Evolutionary conservation across 2,113 vertebrate species (phyloP).

Genomic region (Hydropotes inermis): DNA sequence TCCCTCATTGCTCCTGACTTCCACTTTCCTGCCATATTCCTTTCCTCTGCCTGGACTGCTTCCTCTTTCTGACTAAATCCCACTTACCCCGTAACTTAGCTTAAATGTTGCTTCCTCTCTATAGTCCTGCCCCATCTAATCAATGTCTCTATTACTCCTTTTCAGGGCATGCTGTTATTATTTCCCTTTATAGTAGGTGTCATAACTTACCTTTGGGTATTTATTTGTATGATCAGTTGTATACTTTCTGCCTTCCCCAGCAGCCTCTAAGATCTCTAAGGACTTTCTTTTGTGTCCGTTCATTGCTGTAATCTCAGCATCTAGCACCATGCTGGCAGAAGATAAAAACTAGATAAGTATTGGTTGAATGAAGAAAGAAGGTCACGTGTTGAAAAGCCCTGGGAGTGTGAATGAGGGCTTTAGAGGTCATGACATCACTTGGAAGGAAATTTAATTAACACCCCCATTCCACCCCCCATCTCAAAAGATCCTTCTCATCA

Average conservation of each 20-base stretch:
- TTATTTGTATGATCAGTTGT: background rate
- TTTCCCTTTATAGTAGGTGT: background rate
- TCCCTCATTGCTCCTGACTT: background rate
- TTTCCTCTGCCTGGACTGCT: background rate
- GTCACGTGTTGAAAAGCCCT: background rate
- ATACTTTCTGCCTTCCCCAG: background rate
- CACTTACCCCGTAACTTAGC: background rate
- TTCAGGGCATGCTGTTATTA: background rate
- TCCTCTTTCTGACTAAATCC: background rate
- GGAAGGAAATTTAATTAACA: background rate
- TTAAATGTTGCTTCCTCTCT: background rate
- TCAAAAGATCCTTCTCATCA: background rate
- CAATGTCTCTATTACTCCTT: background rate
- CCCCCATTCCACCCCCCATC: accelerated
- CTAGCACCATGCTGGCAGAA: background rate
- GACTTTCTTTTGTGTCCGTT: background rate
- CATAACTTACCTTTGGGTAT: background rate
- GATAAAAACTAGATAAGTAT: background rate
- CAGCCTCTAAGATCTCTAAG: background rate
- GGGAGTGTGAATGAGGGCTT: background rate
- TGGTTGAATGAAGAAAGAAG: background rate
- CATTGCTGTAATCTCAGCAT: background rate
- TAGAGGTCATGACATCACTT: background rate
- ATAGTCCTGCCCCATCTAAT: background rate
- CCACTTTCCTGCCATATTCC: accelerated